A percentile compares a stretch with the other conserved stretches of the same genome.
Conservation (phyloP, 1,140 invertebrate species). For the Apolygus lucorum region DNA sequence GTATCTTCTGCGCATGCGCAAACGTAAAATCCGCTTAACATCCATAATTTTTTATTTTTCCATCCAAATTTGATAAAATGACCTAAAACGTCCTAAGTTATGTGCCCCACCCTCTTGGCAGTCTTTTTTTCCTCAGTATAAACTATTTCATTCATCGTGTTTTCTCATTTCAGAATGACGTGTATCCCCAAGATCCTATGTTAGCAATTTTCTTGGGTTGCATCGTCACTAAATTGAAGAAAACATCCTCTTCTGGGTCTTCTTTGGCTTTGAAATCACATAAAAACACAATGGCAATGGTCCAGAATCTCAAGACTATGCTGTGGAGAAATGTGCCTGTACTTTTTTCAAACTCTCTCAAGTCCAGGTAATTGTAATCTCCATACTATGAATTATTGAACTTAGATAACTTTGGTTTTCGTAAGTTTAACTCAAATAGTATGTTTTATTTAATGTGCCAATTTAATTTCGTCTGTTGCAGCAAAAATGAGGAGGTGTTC, state of each 20-base stretch:
- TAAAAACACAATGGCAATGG: constrained; percentile 36
- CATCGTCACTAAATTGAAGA: constrained; percentile 34
- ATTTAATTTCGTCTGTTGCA: constrained; percentile 31
- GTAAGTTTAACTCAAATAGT: background rate
- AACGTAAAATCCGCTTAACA: too few species aligned
- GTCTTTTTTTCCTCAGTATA: too few species aligned
- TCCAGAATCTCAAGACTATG: constrained; percentile 40
- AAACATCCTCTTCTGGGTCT: background rate
- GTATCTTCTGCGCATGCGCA: too few species aligned
- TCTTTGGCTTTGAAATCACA: constrained; percentile 38
- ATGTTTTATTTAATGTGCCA: background rate
- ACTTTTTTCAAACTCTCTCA: constrained; percentile 37
- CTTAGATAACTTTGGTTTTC: too few species aligned
- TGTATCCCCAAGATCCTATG: constrained; percentile 32
- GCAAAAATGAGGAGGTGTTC: constrained; percentile 31
- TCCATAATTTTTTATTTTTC: too few species aligned
- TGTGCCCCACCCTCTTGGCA: too few species aligned
- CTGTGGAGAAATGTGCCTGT: constrained; percentile 45
- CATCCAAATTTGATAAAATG: too few species aligned
- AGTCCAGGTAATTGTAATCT: constrained; percentile 32
- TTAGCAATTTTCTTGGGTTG: constrained; percentile 37
- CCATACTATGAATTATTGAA: too few species aligned
- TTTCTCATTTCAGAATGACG: constrained; percentile 23
- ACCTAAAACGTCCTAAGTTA: too few species aligned
- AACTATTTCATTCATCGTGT: too few species aligned